Base-by-base conservation (phyloP, 2,888 invertebrate species). In the Gisinianus flammeolus region DNA sequence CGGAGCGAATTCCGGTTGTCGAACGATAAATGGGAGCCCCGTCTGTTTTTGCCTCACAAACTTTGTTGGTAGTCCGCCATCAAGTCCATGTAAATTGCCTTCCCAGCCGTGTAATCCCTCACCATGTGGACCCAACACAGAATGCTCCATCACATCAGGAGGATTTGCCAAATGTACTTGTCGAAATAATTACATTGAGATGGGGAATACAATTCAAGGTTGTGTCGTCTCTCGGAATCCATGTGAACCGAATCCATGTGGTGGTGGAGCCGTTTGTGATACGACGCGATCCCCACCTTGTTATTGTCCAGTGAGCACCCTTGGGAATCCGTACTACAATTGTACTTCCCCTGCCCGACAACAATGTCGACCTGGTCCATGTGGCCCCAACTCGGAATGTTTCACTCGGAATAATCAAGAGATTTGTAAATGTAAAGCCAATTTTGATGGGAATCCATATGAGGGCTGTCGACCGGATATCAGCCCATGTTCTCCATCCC, bases 91-190 rank as follows among this genome's bases (percentile, higher is more conserved):
- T 64, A 89, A 90, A 83, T 86, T 94, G 79, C 93, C 93, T 26
- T 90, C 89, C 79, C 92, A 93, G 86, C 94, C 94, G 5, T 95
- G 95, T 85, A 92, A 93, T 85, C 92, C 94, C 35, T 94, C 94
- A 19, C 93, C 94, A 0, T 96, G 95, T 86, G 95, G 95, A 19
- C 94, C 94, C 10, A 95, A 95, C 85, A 95, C 95, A 1, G 94
- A 94, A 87, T 95, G 96, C 85, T 89, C 92, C 0, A 89, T 93
- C 71, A 88, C 94, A 73, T 54, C 54, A 54, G 71, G 67, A 35
- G 94, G 94, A 74, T 93, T 94, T 86, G 92, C 95, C 0, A 94
- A 94, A 88, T 96, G 96, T 85, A 94, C 94, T 28, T 96, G 95
- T 86, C 87, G 93, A 78, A 90, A 92, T 67, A 54, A 54, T n/a